phyloP scores from a whole-genome alignment of 2,113 vertebrate species.

The Myiagra hebetior region DNA sequence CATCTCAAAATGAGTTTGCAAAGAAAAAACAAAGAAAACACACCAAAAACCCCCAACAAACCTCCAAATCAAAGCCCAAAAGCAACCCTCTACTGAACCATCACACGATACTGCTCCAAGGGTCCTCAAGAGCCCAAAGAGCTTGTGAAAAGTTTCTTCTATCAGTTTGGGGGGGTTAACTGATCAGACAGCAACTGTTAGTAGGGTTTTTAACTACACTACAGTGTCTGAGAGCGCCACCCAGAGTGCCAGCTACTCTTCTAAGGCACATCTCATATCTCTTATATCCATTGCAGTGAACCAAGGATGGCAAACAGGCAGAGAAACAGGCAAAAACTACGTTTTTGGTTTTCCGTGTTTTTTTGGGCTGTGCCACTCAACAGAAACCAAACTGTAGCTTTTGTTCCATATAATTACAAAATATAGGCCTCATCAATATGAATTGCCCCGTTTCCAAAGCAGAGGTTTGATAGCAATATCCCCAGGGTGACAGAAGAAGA shows the following conservation, averaged over 20 bases:
- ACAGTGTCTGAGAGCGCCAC: neutral
- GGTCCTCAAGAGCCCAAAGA: neutral
- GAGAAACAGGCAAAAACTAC: neutral
- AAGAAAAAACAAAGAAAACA: neutral
- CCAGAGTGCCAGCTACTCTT: neutral
- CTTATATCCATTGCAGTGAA: accelerated
- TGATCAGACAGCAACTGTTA: neutral
- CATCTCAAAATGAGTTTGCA: neutral
- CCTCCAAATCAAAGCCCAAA: neutral
- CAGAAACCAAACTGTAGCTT: neutral
- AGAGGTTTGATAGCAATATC: neutral
- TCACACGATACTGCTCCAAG: neutral
- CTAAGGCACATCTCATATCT: neutral
- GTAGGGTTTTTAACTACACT: neutral
- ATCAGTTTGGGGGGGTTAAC: neutral
- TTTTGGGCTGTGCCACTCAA: neutral
- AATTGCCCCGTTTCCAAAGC: neutral
- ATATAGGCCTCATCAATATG: neutral
- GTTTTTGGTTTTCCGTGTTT: neutral
- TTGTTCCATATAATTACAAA: neutral
- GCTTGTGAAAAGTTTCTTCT: neutral
- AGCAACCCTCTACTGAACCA: neutral
- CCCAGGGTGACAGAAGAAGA: neutral
- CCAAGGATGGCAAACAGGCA: neutral
- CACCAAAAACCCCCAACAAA: neutral